phyloP scores from a whole-genome alignment of 2,888 invertebrate species.

The Orthosia gothica region DNA sequence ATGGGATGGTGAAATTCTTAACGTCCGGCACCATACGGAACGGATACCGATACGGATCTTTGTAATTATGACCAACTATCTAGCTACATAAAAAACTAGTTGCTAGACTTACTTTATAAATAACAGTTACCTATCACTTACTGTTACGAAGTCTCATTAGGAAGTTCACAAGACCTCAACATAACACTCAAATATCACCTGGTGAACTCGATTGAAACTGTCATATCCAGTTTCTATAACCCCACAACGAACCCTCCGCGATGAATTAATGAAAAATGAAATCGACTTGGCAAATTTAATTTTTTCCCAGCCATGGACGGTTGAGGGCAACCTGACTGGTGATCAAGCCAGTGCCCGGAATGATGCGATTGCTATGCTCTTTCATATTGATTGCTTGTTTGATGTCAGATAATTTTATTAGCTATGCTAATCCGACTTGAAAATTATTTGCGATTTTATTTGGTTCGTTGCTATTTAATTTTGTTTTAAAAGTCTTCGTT shows the following conservation, averaged over 20 bases:
- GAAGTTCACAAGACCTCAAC: no score
- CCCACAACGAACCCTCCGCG: constrained; percentile 77
- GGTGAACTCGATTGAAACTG: neutral
- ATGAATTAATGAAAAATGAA: constrained; percentile 90
- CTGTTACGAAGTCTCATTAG: no score
- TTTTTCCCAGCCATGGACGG: constrained; percentile 78
- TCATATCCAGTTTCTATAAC: constrained; percentile 55
- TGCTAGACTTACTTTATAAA: no score
- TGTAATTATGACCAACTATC: no score
- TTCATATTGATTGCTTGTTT: constrained; percentile 79
- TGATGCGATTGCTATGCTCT: constrained; percentile 74
- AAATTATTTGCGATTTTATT: constrained; percentile 44
- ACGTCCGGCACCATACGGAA: no score
- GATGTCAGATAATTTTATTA: constrained; percentile 66
- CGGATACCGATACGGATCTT: no score
- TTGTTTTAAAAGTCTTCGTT: constrained; percentile 1
- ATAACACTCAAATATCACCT: neutral
- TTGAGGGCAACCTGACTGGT: constrained; percentile 74
- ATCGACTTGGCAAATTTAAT: constrained; percentile 90
- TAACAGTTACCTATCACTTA: no score
- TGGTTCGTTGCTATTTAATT: neutral
- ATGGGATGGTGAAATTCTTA: no score
- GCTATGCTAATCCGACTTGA: constrained; percentile 53
- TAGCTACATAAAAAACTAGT: no score
- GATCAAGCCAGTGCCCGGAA: constrained; percentile 77